Evolutionary conservation across 1,140 invertebrate species (phyloP), one percentile per base, ranked within the genome.

Genomic region (Drosophila tropicalis): DNA sequence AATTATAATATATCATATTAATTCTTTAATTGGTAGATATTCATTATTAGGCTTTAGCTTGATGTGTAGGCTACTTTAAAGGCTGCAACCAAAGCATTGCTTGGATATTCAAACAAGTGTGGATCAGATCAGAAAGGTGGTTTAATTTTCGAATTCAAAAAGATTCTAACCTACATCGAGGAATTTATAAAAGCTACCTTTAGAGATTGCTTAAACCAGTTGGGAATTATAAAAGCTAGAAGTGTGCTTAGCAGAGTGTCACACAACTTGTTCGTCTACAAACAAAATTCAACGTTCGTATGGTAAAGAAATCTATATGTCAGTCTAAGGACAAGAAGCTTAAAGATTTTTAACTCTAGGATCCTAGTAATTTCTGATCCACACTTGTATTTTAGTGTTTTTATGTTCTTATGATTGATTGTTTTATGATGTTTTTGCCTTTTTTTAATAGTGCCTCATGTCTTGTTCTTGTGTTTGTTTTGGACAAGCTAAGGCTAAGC

Each of bases 21-120:
- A 54, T 1, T 41, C n/a, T n/a, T n/a, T n/a, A n/a, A 22, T 58
- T 10, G 34, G n/a, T 54, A 62, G 1, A 34, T 67, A 39, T 61
- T 60, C 67, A 51, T 40, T 64, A 62, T 39, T 63, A 44, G 13
- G 10, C 29, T 58, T 44, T 51, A 67, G 39, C 40, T 62, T 44
- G 44, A 34, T 55, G 22, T 55, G 15, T 70, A 58, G 61, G 70
- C 70, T 64, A 57, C 41, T 60, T 39, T 57, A 19, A 25, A 58
- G 74, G 74, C 77, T 85, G 79, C 83, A 85, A 86, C 82, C 82
- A 86, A 85, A 85, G 81, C 81, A 67, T 86, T 78, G 77, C 73
- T 72, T 71, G 29, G 19, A 17, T 51, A 51, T 22, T 51, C 19
- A 7, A 25, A 32, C 73, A 67, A 76, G 41, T 70, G n/a, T 41